A percentile compares a stretch with the other conserved stretches of the same genome.
Evolutionary conservation across 2,113 vertebrate genomes (phyloP).

Genomic region (Oenanthe oenanthe): DNA sequence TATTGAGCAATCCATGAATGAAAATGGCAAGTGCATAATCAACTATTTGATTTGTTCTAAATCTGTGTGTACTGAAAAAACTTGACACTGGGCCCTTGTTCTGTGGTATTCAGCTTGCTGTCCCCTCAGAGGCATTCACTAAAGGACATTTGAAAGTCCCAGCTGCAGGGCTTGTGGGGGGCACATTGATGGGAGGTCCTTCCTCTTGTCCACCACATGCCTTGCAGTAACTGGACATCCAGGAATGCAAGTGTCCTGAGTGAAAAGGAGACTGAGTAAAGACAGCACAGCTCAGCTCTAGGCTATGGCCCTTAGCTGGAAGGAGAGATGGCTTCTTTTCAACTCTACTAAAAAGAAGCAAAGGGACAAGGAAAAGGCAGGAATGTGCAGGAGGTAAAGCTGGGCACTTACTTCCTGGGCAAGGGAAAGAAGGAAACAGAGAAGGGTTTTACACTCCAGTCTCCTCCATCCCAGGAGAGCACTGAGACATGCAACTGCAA

Average conservation of each 20-base stretch:
- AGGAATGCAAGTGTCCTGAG: neutral
- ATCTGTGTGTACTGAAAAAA: neutral
- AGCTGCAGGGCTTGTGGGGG: fast-evolving
- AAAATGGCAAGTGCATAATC: neutral
- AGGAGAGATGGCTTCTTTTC: neutral
- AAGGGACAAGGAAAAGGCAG: neutral
- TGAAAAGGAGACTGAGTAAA: neutral
- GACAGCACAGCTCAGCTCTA: neutral
- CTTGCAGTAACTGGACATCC: neutral
- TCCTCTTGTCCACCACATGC: fast-evolving
- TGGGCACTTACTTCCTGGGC: neutral
- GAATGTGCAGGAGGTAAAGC: neutral
- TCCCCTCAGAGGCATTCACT: neutral
- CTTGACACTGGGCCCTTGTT: neutral
- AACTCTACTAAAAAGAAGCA: neutral
- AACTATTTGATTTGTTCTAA: neutral
- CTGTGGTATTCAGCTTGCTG: neutral
- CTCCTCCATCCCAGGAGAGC: neutral
- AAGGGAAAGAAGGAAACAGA: neutral
- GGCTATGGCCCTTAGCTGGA: neutral
- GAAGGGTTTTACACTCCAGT: neutral
- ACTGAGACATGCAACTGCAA: neutral
- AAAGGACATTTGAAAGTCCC: neutral
- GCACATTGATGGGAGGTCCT: fast-evolving
- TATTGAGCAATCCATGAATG: neutral